Evolutionary conservation across 2,888 invertebrate species (phyloP).

Genomic region (Liodrosophila aerea): DNA sequence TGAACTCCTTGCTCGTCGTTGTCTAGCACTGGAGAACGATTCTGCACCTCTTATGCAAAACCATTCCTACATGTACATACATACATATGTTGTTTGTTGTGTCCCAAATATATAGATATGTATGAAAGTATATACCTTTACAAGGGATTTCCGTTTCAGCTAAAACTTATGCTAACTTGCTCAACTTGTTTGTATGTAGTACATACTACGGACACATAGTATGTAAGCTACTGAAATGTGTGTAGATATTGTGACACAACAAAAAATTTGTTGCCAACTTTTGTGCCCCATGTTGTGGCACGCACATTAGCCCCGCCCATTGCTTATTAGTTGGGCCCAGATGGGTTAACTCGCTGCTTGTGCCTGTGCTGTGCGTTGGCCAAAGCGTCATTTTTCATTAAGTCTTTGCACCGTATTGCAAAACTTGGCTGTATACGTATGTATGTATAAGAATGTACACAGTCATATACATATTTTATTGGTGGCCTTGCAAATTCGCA

Average conservation of each 20-base stretch:
- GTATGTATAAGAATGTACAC: background rate
- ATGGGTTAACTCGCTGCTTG: slow-evolving; percentile 33
- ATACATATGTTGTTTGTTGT: no score
- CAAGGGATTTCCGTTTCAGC: slow-evolving; percentile 42
- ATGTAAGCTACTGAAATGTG: slow-evolving; percentile 23
- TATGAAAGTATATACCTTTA: no score
- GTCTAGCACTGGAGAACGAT: no score
- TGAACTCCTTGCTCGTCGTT: no score
- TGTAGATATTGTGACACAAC: slow-evolving; percentile 36
- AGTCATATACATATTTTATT: slow-evolving; percentile 41
- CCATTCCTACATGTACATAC: no score
- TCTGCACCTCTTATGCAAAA: no score
- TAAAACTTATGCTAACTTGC: slow-evolving; percentile 4
- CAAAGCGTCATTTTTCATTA: slow-evolving; percentile 63
- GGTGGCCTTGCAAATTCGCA: slow-evolving; percentile 44
- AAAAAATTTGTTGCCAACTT: slow-evolving; percentile 50
- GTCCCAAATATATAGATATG: no score
- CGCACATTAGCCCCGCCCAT: slow-evolving; percentile 43
- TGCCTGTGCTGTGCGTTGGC: slow-evolving; percentile 13
- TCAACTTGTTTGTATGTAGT: no score
- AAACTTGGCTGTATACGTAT: slow-evolving; percentile 32
- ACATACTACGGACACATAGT: background rate
- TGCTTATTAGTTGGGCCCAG: slow-evolving; percentile 57
- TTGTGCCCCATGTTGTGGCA: slow-evolving; percentile 20
- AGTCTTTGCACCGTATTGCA: slow-evolving; percentile 60